Conservation (phyloP, 2,888 invertebrate genomes). For the Spodoptera exigua region DNA sequence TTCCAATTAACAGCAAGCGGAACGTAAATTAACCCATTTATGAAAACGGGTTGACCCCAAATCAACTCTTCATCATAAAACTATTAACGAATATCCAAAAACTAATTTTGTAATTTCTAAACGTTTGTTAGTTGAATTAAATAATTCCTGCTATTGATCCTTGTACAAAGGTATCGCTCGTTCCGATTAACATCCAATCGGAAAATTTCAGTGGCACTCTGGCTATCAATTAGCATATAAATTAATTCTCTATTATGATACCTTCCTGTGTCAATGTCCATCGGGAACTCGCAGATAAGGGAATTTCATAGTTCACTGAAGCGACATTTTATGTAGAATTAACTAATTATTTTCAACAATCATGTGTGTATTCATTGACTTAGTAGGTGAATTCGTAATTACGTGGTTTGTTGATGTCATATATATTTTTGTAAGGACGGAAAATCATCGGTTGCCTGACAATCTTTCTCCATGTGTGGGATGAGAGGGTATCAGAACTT, state of each 20-base stretch:
- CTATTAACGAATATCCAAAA: not conserved
- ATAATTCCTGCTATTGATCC: slow-evolving; percentile 23
- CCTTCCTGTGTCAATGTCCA: slow-evolving; percentile 43
- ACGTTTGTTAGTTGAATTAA: slow-evolving; percentile 14
- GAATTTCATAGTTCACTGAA: slow-evolving; percentile 47
- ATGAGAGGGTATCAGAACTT: no score
- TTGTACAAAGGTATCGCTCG: slow-evolving; percentile 22
- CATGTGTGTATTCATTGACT: slow-evolving; percentile 13
- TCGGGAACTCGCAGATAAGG: slow-evolving; percentile 45
- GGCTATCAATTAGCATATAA: slow-evolving; percentile 64
- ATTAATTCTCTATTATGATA: slow-evolving; percentile 61
- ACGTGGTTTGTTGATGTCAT: no score
- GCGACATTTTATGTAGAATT: slow-evolving; percentile 28
- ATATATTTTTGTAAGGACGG: no score
- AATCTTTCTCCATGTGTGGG: no score
- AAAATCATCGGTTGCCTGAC: no score
- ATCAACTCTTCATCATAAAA: not conserved
- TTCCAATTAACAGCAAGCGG: no score
- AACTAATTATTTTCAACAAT: slow-evolving; percentile 28
- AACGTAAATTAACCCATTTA: no score
- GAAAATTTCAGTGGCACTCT: slow-evolving; percentile 50
- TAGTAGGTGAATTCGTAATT: not conserved
- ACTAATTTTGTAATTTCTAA: slow-evolving; percentile 3
- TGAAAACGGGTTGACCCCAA: no score
- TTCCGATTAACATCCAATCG: slow-evolving; percentile 53